Evolutionary conservation across 92 coral and sea anemone species (phyloP), one percentile per base, ranked within the genome.

Genomic region (Chrysogorgia sp.): DNA sequence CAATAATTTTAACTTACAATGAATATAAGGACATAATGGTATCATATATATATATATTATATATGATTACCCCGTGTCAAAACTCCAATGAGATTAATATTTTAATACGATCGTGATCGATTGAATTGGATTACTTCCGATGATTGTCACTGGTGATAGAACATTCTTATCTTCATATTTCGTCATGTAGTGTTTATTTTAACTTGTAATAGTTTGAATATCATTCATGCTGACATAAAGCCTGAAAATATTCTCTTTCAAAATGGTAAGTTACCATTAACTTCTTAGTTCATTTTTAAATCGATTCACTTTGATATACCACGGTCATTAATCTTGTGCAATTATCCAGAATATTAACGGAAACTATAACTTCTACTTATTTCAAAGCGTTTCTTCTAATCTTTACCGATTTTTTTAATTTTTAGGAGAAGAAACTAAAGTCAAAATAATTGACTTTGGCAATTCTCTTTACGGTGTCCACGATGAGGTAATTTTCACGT

Each of bases 201-300:
- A n/a, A n/a, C n/a, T 29, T 40, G 52, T 65, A 47, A 15, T 45
- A 93, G 98, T 59, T 85, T 91, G 77, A 91, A 87, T 86, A 91
- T 93, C 64, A 93, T 93, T 45, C 98, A 93, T 85, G 93, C 96
- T 26, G 98, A 93, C 77, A 62, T 93, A 31, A 93, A 93, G 59
- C 98, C 98, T 76, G 98, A 93, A 64, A 93, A 93, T 64, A 91
- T 93, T 74, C 85, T 93, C 17, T 75, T 93, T 43, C 80, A 89
- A 58, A 77, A 90, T 85, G 92, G 98, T 93, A 64, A 63, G 80
- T 45, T n/a, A n/a, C n/a, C n/a, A n/a, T n/a, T n/a, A n/a, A n/a
- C n/a, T n/a, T n/a, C n/a, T n/a, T n/a, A n/a, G n/a, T n/a, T n/a
- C n/a, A n/a, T n/a, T n/a, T 24, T 52, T 24, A n/a, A 17, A 52